phyloP scores from a whole-genome alignment of 2,888 invertebrate species.

The Flexamia atlantica region DNA sequence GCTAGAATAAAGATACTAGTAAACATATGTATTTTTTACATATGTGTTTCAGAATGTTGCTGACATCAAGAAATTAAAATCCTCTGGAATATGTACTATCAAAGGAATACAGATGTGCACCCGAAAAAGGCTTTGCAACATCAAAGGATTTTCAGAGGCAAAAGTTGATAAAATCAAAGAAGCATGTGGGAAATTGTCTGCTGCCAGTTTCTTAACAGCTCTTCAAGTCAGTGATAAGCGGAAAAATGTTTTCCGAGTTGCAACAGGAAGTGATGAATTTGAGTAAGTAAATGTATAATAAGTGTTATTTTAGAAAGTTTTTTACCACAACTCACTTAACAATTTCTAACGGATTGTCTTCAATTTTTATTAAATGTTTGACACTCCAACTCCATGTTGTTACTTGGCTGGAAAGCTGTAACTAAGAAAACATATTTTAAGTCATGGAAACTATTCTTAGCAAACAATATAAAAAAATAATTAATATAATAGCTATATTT shows the following conservation, averaged over 20 bases:
- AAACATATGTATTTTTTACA: background rate
- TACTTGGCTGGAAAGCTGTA: no score
- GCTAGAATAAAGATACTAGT: no score
- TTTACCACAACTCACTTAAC: no score
- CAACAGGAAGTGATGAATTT: conserved; percentile 82
- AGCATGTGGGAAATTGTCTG: conserved; percentile 82
- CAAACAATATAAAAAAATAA: no score
- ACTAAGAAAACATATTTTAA: no score
- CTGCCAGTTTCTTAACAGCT: conserved; percentile 85
- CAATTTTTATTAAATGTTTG: no score
- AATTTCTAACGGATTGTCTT: no score
- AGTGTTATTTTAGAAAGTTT: no score
- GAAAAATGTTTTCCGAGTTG: conserved; percentile 84
- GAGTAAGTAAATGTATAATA: conserved; percentile 79
- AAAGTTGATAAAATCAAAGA: conserved; percentile 90
- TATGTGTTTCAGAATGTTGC: conserved; percentile 77
- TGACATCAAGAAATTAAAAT: conserved; percentile 87
- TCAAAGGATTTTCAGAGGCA: conserved; percentile 87
- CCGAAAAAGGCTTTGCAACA: conserved; percentile 82
- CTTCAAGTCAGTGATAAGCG: conserved; percentile 85
- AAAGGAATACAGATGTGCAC: conserved; percentile 91
- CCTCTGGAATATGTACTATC: conserved; percentile 87
- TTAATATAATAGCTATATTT: no score
- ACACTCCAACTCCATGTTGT: no score
- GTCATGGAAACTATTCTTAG: no score